These are phyloP conservation scores for Platycheirus albimanus DNA, from an alignment of 2,888 invertebrate genomes.

Conservation along the genomic window DNA sequence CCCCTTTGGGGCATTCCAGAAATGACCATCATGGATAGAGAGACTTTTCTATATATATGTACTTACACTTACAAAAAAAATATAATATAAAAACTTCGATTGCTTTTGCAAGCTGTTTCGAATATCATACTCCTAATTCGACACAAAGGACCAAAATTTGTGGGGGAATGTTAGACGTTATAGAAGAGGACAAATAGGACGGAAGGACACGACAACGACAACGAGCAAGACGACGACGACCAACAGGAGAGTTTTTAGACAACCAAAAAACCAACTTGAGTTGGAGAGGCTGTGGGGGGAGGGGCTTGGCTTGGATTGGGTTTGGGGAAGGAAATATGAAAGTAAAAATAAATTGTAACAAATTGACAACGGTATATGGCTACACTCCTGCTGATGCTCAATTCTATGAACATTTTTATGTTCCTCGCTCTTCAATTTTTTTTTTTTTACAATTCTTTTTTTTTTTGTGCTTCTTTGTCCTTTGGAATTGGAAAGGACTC, in stretches of 20 bases:
- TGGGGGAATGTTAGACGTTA: slow-evolving; percentile 11
- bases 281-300: too few relatives aligned
- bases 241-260: slow-evolving; percentile 5
- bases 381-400: slow-evolving; percentile 45
- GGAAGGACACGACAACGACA: neutral
- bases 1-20: slow-evolving; percentile 48
- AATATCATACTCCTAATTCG: slow-evolving; percentile 71
- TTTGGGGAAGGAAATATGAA: slow-evolving; percentile 62
- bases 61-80: slow-evolving; percentile 3
- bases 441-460: neutral
- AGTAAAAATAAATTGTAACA: slow-evolving; percentile 74
- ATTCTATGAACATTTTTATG: slow-evolving; percentile 60
- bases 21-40: slow-evolving; percentile 61
- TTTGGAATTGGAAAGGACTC: slow-evolving; percentile 67
- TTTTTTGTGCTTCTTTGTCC: slow-evolving; percentile 34
- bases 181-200: too few relatives aligned
- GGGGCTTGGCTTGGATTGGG: too few relatives aligned
- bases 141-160: slow-evolving; percentile 64
- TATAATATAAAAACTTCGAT: slow-evolving; percentile 48
- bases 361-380: slow-evolving; percentile 66
- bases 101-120: slow-evolving; percentile 69
- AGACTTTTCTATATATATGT: neutral
- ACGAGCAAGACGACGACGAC: neutral
- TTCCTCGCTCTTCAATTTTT: slow-evolving; percentile 31
- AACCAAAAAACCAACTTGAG: neutral